Percentiles rank a stretch among this genome's conserved stretches.
Conservation (phyloP, 1,140 invertebrate species). For the Luehdorfia chinensis region DNA sequence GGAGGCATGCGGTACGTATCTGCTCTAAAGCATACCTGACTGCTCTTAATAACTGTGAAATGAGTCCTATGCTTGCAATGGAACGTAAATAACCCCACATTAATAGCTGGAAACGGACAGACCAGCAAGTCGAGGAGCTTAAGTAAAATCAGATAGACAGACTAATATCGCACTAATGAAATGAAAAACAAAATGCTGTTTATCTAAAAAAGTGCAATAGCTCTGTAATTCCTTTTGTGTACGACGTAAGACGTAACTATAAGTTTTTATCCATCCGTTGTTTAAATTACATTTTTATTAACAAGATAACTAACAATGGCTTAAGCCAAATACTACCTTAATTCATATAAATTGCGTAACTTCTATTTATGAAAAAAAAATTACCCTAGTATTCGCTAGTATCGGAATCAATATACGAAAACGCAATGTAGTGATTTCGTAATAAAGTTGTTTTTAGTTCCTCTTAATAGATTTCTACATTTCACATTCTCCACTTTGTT, state of each 20-base stretch:
- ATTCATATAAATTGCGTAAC: too few relatives aligned
- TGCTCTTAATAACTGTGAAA: slow-evolving; percentile 4
- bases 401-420: too few relatives aligned
- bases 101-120: background rate
- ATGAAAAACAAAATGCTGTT: slow-evolving; percentile 3
- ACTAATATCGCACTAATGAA: slow-evolving; percentile 2
- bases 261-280: too few relatives aligned
- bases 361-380: too few relatives aligned
- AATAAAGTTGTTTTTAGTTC: too few relatives aligned
- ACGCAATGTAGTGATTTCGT: too few relatives aligned
- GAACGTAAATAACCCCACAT: background rate
- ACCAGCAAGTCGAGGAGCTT: background rate
- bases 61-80: background rate
- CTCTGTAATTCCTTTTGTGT: slow-evolving; percentile 1
- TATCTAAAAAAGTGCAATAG: background rate
- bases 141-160: slow-evolving; percentile 8
- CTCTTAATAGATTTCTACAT: too few relatives aligned
- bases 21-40: slow-evolving; percentile 7
- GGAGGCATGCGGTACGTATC: slow-evolving; percentile 2
- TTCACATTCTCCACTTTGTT: too few relatives aligned
- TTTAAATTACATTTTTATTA: too few relatives aligned
- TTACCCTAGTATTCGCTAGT: too few relatives aligned
- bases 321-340: too few relatives aligned
- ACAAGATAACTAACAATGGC: too few relatives aligned
- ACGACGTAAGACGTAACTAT: background rate